phyloP scores from a whole-genome alignment of 2,113 vertebrate genomes.

The Macaca fascicularis region T2T-MFA8v1.1 NC_088389.1:91520501-91521000 shows the following conservation, averaged over 20 bases:
- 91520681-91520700: slow-evolving; percentile 13
- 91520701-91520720: slow-evolving; percentile 13
- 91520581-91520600: slow-evolving; percentile 77
- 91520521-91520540: slow-evolving; percentile 50
- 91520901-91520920: slow-evolving; percentile 27
- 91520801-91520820: not conserved
- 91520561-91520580: slow-evolving; percentile 61
- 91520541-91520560: slow-evolving; percentile 69
- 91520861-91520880: not conserved
- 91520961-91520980: not conserved
- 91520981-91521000: not conserved
- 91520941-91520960: not conserved
- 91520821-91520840: not conserved
- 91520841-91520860: not conserved
- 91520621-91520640: slow-evolving; percentile 83
- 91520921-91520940: slow-evolving; percentile 19
- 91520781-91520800: not conserved
- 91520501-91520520: slow-evolving; percentile 81
- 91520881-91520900: slow-evolving; percentile 29
- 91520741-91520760: not conserved
- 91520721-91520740: not conserved
- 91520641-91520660: slow-evolving; percentile 77
- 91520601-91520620: slow-evolving; percentile 71
- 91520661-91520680: slow-evolving; percentile 68
- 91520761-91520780: not conserved